Evolutionary conservation across 2,888 invertebrate genomes (phyloP).

Genomic region (Athripsodes cinereus): DNA sequence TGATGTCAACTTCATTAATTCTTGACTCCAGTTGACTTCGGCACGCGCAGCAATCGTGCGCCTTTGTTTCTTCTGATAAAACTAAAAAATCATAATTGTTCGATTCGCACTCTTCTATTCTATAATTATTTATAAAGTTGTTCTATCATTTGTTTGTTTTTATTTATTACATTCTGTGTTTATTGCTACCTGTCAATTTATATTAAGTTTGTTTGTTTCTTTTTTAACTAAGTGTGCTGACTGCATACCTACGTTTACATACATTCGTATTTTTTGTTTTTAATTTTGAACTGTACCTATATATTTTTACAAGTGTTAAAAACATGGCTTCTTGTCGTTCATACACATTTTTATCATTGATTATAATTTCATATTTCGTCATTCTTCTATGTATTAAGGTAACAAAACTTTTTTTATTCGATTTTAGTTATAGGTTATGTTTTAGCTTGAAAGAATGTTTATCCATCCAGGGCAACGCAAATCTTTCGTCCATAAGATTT

Average conservation of each 20-base stretch:
- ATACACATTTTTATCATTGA: too few species aligned
- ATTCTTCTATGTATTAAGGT: too few species aligned
- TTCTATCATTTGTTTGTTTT: not conserved
- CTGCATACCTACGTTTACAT: not conserved
- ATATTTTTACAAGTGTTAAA: too few species aligned
- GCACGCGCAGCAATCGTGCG: not conserved
- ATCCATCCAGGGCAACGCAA: too few species aligned
- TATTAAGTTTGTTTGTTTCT: not conserved
- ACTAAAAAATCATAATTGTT: not conserved
- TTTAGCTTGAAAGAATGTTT: too few species aligned
- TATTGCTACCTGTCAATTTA: not conserved
- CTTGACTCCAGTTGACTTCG: not conserved
- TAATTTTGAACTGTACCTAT: too few species aligned
- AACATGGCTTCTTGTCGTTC: too few species aligned
- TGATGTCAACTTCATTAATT: not conserved
- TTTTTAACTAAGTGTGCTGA: not conserved
- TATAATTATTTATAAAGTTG: not conserved
- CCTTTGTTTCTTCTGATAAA: not conserved
- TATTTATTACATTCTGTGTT: not conserved
- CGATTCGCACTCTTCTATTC: not conserved
- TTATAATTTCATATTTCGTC: too few species aligned
- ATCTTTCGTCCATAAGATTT: too few species aligned
- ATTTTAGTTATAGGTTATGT: too few species aligned
- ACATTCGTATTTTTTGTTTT: too few species aligned
- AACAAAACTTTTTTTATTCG: too few species aligned